Evolutionary conservation across 2,797 vertebrate species (phyloP).

Genomic region (Delichon dasypus): DNA sequence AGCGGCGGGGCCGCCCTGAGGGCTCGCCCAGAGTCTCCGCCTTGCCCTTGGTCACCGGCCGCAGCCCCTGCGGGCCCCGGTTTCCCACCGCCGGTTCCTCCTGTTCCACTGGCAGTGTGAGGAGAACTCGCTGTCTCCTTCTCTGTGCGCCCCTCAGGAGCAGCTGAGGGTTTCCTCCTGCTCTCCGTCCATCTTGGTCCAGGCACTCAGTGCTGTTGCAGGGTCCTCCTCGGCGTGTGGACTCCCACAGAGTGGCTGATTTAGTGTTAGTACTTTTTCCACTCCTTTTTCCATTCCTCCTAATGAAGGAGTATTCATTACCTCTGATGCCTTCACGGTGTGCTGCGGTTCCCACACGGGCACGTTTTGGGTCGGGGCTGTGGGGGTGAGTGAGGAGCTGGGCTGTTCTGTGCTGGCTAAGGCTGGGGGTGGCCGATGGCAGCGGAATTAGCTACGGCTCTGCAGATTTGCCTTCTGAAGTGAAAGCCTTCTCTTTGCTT

Average conservation of each 20-base stretch:
- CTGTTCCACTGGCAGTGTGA: not conserved
- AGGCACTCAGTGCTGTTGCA: not conserved
- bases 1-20: not conserved
- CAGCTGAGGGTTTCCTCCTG: not conserved
- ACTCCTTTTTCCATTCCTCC: too few relatives aligned
- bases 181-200: not conserved
- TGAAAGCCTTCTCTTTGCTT: not conserved
- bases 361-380: rapidly evolving
- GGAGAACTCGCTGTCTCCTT: too few relatives aligned
- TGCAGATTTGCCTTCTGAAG: not conserved
- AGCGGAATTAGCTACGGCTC: not conserved
- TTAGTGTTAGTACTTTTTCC: rapidly evolving
- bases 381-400: not conserved
- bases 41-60: not conserved
- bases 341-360: rapidly evolving
- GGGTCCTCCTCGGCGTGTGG: rapidly evolving
- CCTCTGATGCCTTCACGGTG: not conserved
- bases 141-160: not conserved
- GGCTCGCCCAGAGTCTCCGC: not conserved
- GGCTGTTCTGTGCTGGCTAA: too few relatives aligned
- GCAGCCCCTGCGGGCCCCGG: not conserved
- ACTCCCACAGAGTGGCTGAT: not conserved
- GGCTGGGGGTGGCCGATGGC: not conserved
- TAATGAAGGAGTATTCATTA: too few relatives aligned
- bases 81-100: too few relatives aligned